phyloP scores from a whole-genome alignment of 2,797 vertebrate species.

The Myiotriccus ornatus region DNA sequence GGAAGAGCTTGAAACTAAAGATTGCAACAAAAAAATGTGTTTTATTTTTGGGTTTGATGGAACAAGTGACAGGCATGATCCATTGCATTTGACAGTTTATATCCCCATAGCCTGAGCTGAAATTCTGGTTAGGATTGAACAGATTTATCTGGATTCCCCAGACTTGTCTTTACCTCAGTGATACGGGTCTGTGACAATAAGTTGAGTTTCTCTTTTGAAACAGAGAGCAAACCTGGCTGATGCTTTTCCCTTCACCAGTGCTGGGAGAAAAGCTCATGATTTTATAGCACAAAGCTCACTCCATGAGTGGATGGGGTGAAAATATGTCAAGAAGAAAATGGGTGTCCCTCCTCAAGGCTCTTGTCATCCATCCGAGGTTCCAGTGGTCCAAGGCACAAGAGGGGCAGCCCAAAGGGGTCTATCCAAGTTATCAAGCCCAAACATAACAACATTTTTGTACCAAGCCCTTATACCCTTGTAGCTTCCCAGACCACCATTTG shows the following conservation, averaged over 20 bases:
- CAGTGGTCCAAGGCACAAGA: background rate
- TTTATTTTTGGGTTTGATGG: slow-evolving; percentile 1
- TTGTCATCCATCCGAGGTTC: accelerated
- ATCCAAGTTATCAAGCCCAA: background rate
- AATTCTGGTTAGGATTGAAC: slow-evolving; percentile 41
- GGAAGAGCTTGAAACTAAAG: background rate
- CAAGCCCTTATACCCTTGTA: too few relatives aligned
- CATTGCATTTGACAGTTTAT: slow-evolving; percentile 26
- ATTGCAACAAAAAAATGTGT: accelerated
- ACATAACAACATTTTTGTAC: background rate
- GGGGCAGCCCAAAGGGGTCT: background rate
- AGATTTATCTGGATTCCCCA: slow-evolving; percentile 18
- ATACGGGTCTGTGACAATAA: background rate
- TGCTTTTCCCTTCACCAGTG: background rate
- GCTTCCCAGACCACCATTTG: background rate
- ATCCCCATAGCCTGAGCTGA: background rate
- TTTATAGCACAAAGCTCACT: background rate
- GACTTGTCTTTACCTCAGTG: background rate
- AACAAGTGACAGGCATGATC: background rate
- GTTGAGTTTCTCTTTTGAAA: background rate
- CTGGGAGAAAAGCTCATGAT: background rate
- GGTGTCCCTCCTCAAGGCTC: background rate
- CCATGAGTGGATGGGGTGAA: background rate
- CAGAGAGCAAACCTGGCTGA: background rate
- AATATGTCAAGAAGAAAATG: background rate